Conservation (phyloP, 2,113 vertebrate species). For the Sinocyclocheilus anshuiensis region DNA sequence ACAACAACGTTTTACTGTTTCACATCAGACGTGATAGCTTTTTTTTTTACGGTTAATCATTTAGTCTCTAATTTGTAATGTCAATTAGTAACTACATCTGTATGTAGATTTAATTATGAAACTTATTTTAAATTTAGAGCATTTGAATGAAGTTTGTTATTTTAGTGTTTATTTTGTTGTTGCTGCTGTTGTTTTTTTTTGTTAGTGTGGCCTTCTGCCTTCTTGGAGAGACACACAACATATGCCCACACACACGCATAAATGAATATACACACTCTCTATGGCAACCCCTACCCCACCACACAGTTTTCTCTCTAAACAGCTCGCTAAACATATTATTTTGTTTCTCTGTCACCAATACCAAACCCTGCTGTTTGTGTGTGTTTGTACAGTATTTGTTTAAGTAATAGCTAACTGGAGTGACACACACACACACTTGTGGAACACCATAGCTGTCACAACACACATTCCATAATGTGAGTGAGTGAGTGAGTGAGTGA, state of each 20-base stretch:
- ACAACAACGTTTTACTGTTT: neutral
- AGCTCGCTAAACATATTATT: conserved; percentile 10
- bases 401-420: neutral
- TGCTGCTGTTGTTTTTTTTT: neutral
- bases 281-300: neutral
- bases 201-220: neutral
- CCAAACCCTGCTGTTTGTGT: neutral
- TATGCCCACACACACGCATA: neutral
- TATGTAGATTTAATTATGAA: neutral
- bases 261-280: neutral
- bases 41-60: neutral
- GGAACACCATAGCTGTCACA: neutral
- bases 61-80: neutral
- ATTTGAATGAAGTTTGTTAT: neutral
- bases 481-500: conserved; percentile 8
- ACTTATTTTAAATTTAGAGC: neutral
- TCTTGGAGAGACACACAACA: neutral
- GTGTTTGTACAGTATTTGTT: neutral
- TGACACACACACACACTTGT: conserved; percentile 43
- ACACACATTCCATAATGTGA: conserved; percentile 31
- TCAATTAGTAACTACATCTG: neutral
- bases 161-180: neutral
- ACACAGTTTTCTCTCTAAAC: conserved; percentile 13
- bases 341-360: neutral
- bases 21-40: neutral